A percentile compares a stretch with the other conserved stretches of the same genome.
These are phyloP conservation scores for Phocoena sinus DNA, from an alignment of 2,113 vertebrate genomes.

Conservation along the genomic window DNA sequence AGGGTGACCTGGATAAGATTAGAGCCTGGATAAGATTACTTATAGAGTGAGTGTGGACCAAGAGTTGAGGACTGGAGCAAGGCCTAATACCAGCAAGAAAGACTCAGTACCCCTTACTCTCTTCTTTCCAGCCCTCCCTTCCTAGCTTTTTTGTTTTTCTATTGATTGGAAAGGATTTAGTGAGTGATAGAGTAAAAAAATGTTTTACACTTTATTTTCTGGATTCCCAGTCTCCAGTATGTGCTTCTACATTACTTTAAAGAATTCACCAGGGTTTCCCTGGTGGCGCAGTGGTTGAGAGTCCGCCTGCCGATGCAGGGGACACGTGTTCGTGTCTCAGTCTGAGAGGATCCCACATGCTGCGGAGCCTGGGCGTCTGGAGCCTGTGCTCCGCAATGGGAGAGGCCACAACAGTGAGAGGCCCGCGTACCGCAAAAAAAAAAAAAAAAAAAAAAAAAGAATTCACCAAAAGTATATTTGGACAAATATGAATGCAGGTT, in stretches of 20 bases:
- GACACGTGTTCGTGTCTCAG: too few species aligned
- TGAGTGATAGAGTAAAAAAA: neutral
- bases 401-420: too few species aligned
- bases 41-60: neutral
- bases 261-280: neutral
- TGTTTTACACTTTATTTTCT: neutral
- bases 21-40: neutral
- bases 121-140: neutral
- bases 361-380: too few species aligned
- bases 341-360: too few species aligned
- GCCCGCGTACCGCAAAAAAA: too few species aligned
- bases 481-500: neutral
- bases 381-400: too few species aligned
- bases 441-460: neutral
- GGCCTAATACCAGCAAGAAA: neutral
- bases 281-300: too few species aligned
- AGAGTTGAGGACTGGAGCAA: neutral
- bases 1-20: neutral
- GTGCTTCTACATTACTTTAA: neutral
- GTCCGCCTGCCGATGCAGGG: too few species aligned
- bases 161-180: neutral
- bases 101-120: neutral
- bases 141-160: neutral
- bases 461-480: constrained; percentile 7
- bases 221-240: neutral